Evolutionary conservation across 2,113 vertebrate species (phyloP).

Genomic region (Lophotis ruficrista): DNA sequence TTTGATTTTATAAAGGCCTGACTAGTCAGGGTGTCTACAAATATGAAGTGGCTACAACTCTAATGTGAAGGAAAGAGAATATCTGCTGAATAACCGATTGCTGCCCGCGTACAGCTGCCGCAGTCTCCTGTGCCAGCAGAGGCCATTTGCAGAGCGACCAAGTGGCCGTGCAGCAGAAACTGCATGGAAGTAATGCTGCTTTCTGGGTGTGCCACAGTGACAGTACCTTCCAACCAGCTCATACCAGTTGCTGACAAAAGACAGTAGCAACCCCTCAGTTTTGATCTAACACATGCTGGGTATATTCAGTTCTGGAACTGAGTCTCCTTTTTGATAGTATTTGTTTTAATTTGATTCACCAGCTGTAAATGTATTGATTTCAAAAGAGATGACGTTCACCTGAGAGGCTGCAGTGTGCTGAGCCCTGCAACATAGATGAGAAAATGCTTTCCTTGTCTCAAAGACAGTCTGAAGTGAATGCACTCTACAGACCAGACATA

Average conservation of each 20-base stretch:
- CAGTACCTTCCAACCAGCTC: not conserved
- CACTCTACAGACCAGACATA: not conserved
- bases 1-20: not conserved
- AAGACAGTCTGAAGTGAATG: not conserved
- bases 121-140: not conserved
- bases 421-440: not conserved
- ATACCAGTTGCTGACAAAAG: not conserved
- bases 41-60: not conserved
- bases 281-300: not conserved
- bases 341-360: not conserved
- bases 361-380: not conserved
- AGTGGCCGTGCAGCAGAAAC: not conserved
- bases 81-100: fast-evolving
- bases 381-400: not conserved
- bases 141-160: not conserved
- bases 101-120: fast-evolving
- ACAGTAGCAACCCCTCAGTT: not conserved
- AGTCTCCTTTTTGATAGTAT: not conserved
- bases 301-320: not conserved
- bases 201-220: not conserved
- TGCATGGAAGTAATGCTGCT: fast-evolving
- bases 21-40: not conserved
- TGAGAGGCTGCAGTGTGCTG: not conserved
- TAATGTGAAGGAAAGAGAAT: not conserved
- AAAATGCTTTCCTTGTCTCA: not conserved